A percentile compares a stretch with the other conserved stretches of the same genome.
Conservation (phyloP, 2,113 vertebrate species). For the Herpetotheres cachinnans region DNA sequence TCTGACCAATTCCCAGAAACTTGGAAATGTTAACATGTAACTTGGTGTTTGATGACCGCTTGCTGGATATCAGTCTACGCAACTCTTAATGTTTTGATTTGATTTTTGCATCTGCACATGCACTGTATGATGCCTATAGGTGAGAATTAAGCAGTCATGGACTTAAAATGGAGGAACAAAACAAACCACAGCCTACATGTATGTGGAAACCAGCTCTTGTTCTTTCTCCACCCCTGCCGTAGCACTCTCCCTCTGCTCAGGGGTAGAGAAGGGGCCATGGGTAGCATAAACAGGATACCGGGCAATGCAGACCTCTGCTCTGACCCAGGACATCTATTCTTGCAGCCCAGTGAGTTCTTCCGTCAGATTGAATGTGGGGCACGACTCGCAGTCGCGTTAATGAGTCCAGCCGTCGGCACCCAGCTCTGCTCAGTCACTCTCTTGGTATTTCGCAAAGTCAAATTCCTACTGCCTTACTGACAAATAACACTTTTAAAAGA, state of each 20-base stretch:
- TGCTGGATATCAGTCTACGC: fast-evolving
- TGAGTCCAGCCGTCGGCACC: background rate
- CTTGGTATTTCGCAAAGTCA: background rate
- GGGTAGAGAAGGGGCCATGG: background rate
- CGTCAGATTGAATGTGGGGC: background rate
- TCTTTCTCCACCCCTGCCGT: background rate
- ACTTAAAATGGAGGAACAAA: background rate
- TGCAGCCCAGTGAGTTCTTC: background rate
- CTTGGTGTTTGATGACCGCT: background rate
- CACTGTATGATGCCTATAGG: background rate
- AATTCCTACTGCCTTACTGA: background rate
- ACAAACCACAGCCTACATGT: fast-evolving
- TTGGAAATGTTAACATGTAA: fast-evolving
- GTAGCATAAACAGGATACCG: background rate
- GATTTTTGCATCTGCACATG: background rate
- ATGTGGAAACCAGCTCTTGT: fast-evolving
- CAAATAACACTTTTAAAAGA: background rate
- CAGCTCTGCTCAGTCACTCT: background rate
- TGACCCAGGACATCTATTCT: background rate
- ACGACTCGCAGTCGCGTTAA: background rate
- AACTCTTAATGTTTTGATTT: fast-evolving
- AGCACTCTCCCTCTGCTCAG: background rate
- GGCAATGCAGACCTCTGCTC: background rate
- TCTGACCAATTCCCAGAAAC: too few species aligned
- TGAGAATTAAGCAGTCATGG: background rate